These are phyloP conservation scores for Brachypalpus laphriformis DNA, from an alignment of 2,888 invertebrate species.

Conservation along the genomic window DNA sequence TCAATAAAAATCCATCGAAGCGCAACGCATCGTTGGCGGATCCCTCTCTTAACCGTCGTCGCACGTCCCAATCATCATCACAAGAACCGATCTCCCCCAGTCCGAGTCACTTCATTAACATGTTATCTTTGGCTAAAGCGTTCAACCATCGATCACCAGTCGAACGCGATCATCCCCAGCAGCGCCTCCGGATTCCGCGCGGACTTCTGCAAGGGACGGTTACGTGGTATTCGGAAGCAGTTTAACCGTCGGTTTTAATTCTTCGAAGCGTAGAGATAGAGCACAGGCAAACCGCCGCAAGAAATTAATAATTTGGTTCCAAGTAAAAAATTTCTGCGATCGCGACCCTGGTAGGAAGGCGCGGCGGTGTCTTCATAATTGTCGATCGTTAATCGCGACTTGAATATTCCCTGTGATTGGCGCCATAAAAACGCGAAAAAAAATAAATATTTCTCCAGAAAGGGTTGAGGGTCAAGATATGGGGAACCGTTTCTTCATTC, in stretches of 20 bases:
- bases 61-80: constrained; percentile 39
- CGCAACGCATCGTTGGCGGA: constrained; percentile 30
- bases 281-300: no score
- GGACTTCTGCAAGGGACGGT: neutral
- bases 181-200: constrained; percentile 62
- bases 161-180: constrained; percentile 46
- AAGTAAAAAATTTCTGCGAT: constrained; percentile 25
- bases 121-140: constrained; percentile 61
- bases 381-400: constrained; percentile 32
- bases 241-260: constrained; percentile 33
- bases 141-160: constrained; percentile 60
- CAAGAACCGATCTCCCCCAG: constrained; percentile 20
- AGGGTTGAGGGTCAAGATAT: constrained; percentile 52
- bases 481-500: constrained; percentile 15
- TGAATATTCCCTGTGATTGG: constrained; percentile 20
- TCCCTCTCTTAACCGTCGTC: neutral
- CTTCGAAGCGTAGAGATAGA: constrained; percentile 25
- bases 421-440: constrained; percentile 38
- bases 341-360: neutral
- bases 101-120: constrained; percentile 67
- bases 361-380: neutral
- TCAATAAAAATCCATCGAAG: constrained; percentile 56
- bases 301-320: constrained; percentile 24
- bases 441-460: constrained; percentile 20
- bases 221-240: constrained; percentile 49